Evolutionary conservation across 23 tunicate genomes (phyloP), one percentile per base, ranked within the genome.

Genomic region (Clavelina lepadiformis): DNA sequence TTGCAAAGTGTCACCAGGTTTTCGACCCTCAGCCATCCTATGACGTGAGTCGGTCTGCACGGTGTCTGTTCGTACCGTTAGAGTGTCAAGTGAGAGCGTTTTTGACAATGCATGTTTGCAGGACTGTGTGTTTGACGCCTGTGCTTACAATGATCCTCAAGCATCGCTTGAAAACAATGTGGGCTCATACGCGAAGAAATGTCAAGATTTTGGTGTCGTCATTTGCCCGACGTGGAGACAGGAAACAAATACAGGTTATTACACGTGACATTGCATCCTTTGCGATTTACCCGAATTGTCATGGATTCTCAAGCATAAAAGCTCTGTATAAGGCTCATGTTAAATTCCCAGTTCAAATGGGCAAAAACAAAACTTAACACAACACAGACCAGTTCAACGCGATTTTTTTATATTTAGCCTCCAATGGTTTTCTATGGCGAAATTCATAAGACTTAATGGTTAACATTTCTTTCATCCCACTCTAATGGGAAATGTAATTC

Each of bases 101-200:
- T 58, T 58, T 38, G 13, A 44, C 15, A 11, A 44, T 44, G 15
- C 49, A 44, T 44, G 13, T 44, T 44, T 44, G 49, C 23, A 81
- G 88, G 68, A 45, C 38, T 81, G 88, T 65, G 73, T 55, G 31
- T 64, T 56, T 38, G 88, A 81, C 38, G 65, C 73, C 13, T 81
- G 88, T 50, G 79, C 70, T 30, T 58, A 57, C 36, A 47, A 69
- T 20, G 88, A 72, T 31, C 30, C 35, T 19, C 44, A 13, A 50
- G 46, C 76, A 28, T 57, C 79, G 7, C 38, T 81, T 25, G 63
- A 51, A 50, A 58, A 60, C 67, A 81, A 53, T 27, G 67, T 72
- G 13, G 73, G 69, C 8, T 35, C 74, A n/a, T 81, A 72, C 63
- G 79, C 79, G 18, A 52, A 63, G 31, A 33, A 41, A 0, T 81